Evolutionary conservation across 2,888 invertebrate genomes (phyloP).

Genomic region (Nasonovia ribisnigri): DNA sequence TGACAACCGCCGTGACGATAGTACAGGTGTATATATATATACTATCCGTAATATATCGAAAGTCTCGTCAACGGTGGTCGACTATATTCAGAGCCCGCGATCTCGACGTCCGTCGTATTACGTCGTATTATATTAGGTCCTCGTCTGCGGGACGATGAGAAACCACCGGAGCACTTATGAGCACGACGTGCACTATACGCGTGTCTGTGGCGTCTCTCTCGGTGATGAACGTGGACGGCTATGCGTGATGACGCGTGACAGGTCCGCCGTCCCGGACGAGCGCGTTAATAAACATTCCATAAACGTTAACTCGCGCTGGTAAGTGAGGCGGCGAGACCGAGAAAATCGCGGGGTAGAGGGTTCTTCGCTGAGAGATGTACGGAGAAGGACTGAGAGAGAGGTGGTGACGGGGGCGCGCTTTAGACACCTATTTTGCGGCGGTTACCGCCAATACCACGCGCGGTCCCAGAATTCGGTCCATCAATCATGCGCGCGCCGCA

Average conservation of each 20-base stretch:
- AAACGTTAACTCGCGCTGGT: conserved; percentile 33
- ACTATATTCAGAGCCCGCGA: not conserved
- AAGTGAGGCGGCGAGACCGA: not conserved
- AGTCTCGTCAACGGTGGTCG: not conserved
- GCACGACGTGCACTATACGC: not conserved
- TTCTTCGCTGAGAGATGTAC: not conserved
- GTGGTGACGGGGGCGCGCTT: not conserved
- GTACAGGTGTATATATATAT: not conserved
- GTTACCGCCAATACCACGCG: conserved; percentile 46
- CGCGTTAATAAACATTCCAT: conserved; percentile 63
- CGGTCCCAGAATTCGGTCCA: conserved; percentile 46
- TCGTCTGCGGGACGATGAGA: not conserved
- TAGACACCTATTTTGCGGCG: conserved; percentile 56
- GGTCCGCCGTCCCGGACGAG: not conserved
- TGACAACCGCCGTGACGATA: fast-evolving
- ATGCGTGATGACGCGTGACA: not conserved
- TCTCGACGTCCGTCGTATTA: not conserved
- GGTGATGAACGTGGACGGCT: not conserved
- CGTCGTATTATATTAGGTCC: not conserved
- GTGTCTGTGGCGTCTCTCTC: not conserved
- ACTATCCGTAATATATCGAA: not conserved
- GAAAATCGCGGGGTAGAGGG: not conserved
- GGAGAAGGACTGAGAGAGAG: not conserved
- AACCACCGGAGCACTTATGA: not conserved
- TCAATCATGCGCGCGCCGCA: conserved; percentile 54